Evolutionary conservation across 2,797 vertebrate genomes (phyloP).

Genomic region (Rhinophrynus dorsalis): DNA sequence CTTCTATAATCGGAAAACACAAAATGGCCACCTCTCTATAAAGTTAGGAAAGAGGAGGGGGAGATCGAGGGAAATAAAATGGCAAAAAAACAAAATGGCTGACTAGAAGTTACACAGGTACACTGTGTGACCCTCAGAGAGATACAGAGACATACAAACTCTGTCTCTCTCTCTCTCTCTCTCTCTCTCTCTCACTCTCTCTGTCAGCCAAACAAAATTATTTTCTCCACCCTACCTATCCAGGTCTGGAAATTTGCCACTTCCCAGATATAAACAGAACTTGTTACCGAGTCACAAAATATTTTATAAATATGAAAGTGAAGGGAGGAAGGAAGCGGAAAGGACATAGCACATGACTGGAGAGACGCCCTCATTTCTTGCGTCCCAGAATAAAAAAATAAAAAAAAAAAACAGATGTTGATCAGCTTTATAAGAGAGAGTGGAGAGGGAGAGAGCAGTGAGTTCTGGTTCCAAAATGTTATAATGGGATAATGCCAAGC

Average conservation of each 20-base stretch:
- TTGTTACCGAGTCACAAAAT: neutral
- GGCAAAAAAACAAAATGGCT: conserved; percentile 16
- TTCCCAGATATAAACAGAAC: neutral
- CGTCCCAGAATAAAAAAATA: no score
- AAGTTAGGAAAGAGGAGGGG: neutral
- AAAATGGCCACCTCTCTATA: conserved; percentile 21
- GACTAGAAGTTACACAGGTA: neutral
- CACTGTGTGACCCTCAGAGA: neutral
- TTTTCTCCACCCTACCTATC: neutral
- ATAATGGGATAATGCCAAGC: no score
- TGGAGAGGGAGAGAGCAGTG: no score
- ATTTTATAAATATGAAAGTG: no score
- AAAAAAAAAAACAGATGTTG: no score
- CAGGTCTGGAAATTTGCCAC: conserved; percentile 10
- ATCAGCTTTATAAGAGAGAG: no score
- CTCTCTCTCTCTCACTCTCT: neutral
- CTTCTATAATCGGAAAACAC: conserved; percentile 2
- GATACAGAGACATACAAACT: no score
- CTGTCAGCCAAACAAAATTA: neutral
- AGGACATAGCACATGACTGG: no score
- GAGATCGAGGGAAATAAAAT: neutral
- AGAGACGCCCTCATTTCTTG: no score
- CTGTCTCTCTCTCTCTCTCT: no score
- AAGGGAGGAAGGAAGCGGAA: no score
- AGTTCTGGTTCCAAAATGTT: no score